A percentile compares a stretch with the other conserved stretches of the same genome.
Evolutionary conservation across 1,140 invertebrate species (phyloP).

Genomic region (Leptinotarsa texana): DNA sequence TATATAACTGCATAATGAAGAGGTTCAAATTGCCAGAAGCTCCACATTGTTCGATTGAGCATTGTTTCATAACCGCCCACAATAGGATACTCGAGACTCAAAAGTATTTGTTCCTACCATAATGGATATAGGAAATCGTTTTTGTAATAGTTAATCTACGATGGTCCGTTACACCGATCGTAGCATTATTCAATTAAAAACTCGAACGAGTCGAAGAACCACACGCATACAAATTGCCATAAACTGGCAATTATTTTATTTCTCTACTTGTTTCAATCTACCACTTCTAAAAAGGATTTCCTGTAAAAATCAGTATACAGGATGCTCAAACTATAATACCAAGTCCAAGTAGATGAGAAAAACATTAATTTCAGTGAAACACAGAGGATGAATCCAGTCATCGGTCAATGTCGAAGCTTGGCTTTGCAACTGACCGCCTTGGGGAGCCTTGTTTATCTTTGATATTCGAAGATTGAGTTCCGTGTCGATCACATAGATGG

Average conservation of each 20-base stretch:
- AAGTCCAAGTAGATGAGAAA: too few relatives aligned
- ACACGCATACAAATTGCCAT: slow-evolving; percentile 10
- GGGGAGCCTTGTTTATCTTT: too few relatives aligned
- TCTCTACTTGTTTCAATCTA: not conserved
- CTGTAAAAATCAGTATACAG: not conserved
- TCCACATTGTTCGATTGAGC: slow-evolving; percentile 1
- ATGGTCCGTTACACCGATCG: not conserved
- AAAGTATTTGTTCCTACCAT: not conserved
- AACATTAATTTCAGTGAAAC: too few relatives aligned
- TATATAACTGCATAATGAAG: too few relatives aligned
- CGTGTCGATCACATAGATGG: too few relatives aligned
- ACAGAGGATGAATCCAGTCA: too few relatives aligned
- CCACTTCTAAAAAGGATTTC: not conserved
- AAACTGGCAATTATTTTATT: slow-evolving; percentile 12
- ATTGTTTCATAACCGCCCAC: not conserved
- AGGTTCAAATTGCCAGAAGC: not conserved
- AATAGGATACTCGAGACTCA: not conserved
- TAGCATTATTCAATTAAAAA: slow-evolving; percentile 7
- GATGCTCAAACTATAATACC: too few relatives aligned
- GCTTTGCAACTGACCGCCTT: too few relatives aligned
- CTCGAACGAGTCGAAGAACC: not conserved
- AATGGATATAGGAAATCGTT: slow-evolving; percentile 6
- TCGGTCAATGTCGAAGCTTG: too few relatives aligned
- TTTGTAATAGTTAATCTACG: slow-evolving; percentile 1
- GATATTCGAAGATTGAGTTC: too few relatives aligned